These are phyloP conservation scores for Lichenostomus cassidix DNA, from an alignment of 2,113 vertebrate genomes.

Conservation along the genomic window DNA sequence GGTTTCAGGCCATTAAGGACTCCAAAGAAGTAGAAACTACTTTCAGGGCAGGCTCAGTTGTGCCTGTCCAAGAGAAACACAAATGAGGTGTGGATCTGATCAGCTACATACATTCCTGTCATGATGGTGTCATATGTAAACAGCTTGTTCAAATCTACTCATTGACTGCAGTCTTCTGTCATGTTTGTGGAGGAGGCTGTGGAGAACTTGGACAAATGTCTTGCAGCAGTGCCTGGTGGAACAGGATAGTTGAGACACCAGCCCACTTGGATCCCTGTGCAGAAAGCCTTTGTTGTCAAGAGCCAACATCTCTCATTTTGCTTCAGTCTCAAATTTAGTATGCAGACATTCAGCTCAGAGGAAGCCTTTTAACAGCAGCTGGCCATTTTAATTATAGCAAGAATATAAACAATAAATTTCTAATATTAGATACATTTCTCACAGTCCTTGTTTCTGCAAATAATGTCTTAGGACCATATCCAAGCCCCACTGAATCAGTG, in stretches of 20 bases:
- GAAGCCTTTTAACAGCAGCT: slow-evolving; percentile 42
- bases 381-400: slow-evolving; percentile 52
- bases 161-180: not conserved
- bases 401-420: slow-evolving; percentile 61
- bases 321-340: slow-evolving; percentile 4
- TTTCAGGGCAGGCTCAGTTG: not conserved
- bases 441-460: slow-evolving; percentile 58
- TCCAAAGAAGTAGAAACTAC: not conserved
- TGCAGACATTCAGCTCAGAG: not conserved
- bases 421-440: slow-evolving; percentile 61
- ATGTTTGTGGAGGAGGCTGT: not conserved
- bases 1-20: not conserved
- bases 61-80: slow-evolving; percentile 16
- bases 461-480: slow-evolving; percentile 60
- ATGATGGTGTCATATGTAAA: not conserved
- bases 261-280: not conserved
- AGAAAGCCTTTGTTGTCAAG: not conserved
- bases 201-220: not conserved
- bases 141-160: not conserved
- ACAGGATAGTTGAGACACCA: not conserved
- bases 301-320: slow-evolving; percentile 22
- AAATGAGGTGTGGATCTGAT: not conserved
- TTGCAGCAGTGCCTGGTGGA: not conserved
- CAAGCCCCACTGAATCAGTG: slow-evolving; percentile 56
- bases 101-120: not conserved